These are phyloP conservation scores for Dysdera silvatica DNA, from an alignment of 1,140 invertebrate genomes.

Conservation along the genomic window DNA sequence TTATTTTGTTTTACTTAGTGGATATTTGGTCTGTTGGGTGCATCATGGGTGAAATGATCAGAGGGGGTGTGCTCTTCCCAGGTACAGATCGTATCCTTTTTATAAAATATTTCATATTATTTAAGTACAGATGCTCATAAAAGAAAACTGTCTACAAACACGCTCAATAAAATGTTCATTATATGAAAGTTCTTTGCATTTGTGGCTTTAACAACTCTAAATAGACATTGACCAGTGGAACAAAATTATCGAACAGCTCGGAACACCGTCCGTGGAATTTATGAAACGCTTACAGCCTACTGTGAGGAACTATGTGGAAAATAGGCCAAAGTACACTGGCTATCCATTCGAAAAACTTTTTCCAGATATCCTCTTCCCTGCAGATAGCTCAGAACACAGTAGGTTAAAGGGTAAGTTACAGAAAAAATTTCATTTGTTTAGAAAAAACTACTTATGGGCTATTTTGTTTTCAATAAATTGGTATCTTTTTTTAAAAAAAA, in stretches of 20 bases:
- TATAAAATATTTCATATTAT: background rate
- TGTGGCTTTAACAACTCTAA: no score
- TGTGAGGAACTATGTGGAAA: conserved; percentile 53
- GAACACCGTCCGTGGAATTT: conserved; percentile 51
- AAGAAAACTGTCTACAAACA: no score
- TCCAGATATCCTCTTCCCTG: conserved; percentile 50
- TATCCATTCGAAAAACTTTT: conserved; percentile 49
- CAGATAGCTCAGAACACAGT: conserved; percentile 46
- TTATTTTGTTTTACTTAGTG: conserved; percentile 40
- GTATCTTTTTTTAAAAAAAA: no score
- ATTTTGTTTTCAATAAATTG: background rate
- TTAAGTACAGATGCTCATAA: background rate
- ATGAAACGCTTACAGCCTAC: conserved; percentile 49
- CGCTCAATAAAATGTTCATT: no score
- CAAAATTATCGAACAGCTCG: conserved; percentile 52
- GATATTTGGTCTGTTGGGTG: conserved; percentile 57
- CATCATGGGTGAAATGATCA: conserved; percentile 54
- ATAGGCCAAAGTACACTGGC: conserved; percentile 44
- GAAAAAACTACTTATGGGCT: background rate
- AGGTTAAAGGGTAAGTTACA: conserved; percentile 41
- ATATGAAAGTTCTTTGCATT: background rate
- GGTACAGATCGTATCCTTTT: conserved; percentile 51
- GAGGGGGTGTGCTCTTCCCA: conserved; percentile 52
- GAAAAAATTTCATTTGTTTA: background rate
- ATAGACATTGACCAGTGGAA: conserved; percentile 51